These are phyloP conservation scores for Tachycineta bicolor DNA, from an alignment of 2,113 vertebrate genomes.

Conservation along the genomic window DNA sequence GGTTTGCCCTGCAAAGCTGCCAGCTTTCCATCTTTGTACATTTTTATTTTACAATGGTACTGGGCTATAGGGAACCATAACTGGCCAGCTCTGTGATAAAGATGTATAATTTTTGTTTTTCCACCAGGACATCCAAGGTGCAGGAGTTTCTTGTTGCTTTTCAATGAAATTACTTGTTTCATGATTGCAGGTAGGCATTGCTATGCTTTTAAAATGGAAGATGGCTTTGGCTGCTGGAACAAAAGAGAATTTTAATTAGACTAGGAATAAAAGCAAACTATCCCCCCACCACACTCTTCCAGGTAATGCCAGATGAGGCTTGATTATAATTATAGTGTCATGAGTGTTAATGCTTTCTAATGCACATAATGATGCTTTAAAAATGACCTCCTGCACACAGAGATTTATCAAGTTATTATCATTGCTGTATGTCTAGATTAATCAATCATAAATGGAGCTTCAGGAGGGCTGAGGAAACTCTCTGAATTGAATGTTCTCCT, in stretches of 20 bases:
- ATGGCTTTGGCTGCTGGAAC: neutral
- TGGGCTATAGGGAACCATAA: neutral
- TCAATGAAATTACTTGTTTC: neutral
- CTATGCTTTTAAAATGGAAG: neutral
- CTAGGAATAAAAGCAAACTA: neutral
- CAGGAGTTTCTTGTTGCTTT: neutral
- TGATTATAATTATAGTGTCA: neutral
- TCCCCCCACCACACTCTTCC: neutral
- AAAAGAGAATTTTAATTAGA: slow-evolving; percentile 24
- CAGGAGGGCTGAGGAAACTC: neutral
- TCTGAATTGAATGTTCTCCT: neutral
- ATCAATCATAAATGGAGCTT: neutral
- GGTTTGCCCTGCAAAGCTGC: neutral
- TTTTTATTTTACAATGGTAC: neutral
- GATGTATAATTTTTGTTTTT: neutral
- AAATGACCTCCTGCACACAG: neutral
- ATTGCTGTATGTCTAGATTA: neutral
- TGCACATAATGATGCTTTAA: neutral
- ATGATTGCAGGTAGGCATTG: neutral
- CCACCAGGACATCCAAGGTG: neutral
- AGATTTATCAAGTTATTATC: neutral
- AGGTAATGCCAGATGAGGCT: neutral
- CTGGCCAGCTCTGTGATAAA: neutral
- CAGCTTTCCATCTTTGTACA: neutral
- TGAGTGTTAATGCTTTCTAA: neutral